Evolutionary conservation across 2,113 vertebrate species (phyloP).

Genomic region (Ceratotherium simum): DNA sequence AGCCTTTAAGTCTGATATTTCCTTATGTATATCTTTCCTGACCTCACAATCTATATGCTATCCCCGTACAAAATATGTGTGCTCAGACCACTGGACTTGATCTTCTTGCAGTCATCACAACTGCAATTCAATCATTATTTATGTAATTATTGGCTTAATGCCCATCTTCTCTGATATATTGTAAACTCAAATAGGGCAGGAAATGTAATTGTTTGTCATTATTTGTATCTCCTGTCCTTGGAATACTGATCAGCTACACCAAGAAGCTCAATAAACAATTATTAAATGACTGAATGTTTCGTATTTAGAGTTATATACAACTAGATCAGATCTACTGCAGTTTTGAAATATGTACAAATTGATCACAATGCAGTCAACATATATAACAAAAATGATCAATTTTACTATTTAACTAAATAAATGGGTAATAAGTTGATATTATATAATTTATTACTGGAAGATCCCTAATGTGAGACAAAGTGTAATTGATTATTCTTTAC

Average conservation of each 20-base stretch:
- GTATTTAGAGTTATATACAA: neutral
- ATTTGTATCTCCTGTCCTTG: neutral
- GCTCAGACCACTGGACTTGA: neutral
- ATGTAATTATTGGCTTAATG: neutral
- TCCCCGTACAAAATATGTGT: neutral
- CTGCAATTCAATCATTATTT: neutral
- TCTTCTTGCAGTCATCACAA: neutral
- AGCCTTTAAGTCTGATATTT: neutral
- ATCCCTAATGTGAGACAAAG: neutral
- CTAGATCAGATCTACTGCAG: neutral
- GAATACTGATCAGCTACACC: neutral
- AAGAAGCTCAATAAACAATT: neutral
- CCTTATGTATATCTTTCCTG: neutral
- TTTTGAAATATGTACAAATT: neutral
- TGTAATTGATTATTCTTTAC: constrained; percentile 1
- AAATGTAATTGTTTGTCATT: neutral
- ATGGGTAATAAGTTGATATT: neutral
- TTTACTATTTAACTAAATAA: neutral
- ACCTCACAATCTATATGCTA: neutral
- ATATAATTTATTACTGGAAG: neutral
- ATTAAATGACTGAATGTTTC: neutral
- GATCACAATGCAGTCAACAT: neutral
- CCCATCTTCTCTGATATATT: neutral
- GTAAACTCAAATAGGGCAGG: neutral
- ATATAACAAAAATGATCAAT: neutral